Percentiles rank a stretch among this genome's conserved stretches.
These are phyloP conservation scores for Anas flavirostris DNA, from an alignment of 2,797 vertebrate species.

Conservation along the genomic window DNA sequence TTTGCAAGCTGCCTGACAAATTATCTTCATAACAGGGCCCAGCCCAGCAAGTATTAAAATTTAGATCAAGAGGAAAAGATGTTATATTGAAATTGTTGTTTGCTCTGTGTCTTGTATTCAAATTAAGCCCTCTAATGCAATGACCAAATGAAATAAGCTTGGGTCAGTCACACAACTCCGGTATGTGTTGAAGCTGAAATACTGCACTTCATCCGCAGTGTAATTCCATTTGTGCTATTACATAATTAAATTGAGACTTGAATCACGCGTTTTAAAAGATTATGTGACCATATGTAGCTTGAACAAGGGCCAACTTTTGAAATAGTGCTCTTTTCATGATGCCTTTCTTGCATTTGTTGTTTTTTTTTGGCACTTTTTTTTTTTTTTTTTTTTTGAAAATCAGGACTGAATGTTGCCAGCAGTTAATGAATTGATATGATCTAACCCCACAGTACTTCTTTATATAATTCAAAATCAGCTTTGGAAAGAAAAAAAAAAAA, in stretches of 20 bases:
- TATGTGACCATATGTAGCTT: constrained; percentile 97
- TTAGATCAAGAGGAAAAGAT: not conserved
- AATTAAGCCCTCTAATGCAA: constrained; percentile 57
- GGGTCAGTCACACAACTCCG: constrained; percentile 76
- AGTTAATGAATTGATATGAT: constrained; percentile 88
- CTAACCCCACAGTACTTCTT: constrained; percentile 78
- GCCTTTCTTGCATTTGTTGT: constrained; percentile 80
- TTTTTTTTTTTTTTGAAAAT: constrained; percentile 65
- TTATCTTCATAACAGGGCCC: not conserved
- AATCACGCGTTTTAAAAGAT: constrained; percentile 95
- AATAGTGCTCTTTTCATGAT: constrained; percentile 82
- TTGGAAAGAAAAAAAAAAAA: not conserved
- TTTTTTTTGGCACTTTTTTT: not conserved
- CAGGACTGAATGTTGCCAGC: constrained; percentile 80
- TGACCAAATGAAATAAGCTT: constrained; percentile 80
- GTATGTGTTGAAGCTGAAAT: constrained; percentile 78
- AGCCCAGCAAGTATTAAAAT: not conserved
- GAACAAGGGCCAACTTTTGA: constrained; percentile 89
- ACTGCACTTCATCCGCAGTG: constrained; percentile 88
- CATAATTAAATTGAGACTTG: constrained; percentile 97
- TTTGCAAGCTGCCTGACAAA: constrained; percentile 36
- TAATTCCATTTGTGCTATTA: constrained; percentile 97
- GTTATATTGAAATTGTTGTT: constrained; percentile 6
- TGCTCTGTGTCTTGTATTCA: not conserved
- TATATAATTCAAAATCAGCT: constrained; percentile 80